Base-by-base conservation (phyloP, 2,888 invertebrate genomes). In the Cerastis leucographa region DNA sequence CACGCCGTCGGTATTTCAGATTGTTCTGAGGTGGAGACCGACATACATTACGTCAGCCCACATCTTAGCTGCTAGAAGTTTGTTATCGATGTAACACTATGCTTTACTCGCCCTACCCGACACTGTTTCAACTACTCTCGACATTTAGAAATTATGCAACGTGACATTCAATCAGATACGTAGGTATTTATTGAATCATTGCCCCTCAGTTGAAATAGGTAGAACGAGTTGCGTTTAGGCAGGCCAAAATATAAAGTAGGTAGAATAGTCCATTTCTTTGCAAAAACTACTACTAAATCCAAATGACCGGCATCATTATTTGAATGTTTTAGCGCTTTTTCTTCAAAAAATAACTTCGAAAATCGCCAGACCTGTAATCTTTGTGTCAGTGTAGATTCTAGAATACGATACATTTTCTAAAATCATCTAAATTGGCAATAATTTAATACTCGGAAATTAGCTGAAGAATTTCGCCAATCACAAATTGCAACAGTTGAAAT, bases 1-100 rank as follows among this genome's bases (percentile, higher is more conserved):
- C 96, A 95, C 95, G 92, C 93, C 94, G 96, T 94, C 94, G 96
- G 95, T 95, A 96, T 96, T 96, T 96, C 94, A 95, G 96, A 95
- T 95, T 95, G 94, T 94, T 95, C 94, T 92, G 92, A 93, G 93
- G 92, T 91, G 92, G 94, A 94, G 92, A 92, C 94, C 94, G 92
- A 93, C 95, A 94, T 95, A 95, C 95, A 96, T 96, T 96, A 95
- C 95, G 94, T 95, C 95, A 94, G 93, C 94, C 94, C 93, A 93
- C 94, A 92, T 90, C 89, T 91, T 90, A 89, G 90, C 91, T 92
- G 90, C 89, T 90, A 89, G 91, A 89, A 89, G 85, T 90, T 87
- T 91, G 91, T 91, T 93, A 92, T 93, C 91, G 90, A 91, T 93
- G 91, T 93, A 91, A 90, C 91, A 90, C 88, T 89, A 90, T 81